Evolutionary conservation across 2,113 vertebrate species (phyloP).

Genomic region (Dromaius novaehollandiae): DNA sequence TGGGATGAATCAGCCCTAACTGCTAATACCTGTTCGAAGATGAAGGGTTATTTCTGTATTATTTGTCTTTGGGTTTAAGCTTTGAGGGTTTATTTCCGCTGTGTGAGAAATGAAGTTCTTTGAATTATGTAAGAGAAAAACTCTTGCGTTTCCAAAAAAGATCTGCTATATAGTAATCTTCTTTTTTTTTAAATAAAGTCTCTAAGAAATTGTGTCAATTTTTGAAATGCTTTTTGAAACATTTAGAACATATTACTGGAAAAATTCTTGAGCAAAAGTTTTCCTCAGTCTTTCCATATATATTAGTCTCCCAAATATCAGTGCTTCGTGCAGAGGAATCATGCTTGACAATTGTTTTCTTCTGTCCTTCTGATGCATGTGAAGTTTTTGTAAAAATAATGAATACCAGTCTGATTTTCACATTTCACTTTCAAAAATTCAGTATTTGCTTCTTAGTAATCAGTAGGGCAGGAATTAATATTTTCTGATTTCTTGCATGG

Average conservation of each 20-base stretch:
- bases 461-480: neutral
- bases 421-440: neutral
- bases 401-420: neutral
- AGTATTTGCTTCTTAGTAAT: neutral
- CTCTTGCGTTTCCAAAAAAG: neutral
- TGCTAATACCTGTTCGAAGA: neutral
- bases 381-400: neutral
- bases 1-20: neutral
- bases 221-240: neutral
- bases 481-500: neutral
- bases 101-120: neutral
- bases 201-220: neutral
- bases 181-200: neutral
- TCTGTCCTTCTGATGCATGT: neutral
- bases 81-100: neutral
- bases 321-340: neutral
- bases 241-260: neutral
- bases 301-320: neutral
- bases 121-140: neutral
- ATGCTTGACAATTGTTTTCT: neutral
- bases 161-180: neutral
- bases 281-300: neutral
- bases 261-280: neutral
- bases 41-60: neutral
- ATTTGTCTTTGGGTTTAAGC: neutral